Conservation (phyloP, 2,113 vertebrate genomes). For the Antechinus stuartii region DNA sequence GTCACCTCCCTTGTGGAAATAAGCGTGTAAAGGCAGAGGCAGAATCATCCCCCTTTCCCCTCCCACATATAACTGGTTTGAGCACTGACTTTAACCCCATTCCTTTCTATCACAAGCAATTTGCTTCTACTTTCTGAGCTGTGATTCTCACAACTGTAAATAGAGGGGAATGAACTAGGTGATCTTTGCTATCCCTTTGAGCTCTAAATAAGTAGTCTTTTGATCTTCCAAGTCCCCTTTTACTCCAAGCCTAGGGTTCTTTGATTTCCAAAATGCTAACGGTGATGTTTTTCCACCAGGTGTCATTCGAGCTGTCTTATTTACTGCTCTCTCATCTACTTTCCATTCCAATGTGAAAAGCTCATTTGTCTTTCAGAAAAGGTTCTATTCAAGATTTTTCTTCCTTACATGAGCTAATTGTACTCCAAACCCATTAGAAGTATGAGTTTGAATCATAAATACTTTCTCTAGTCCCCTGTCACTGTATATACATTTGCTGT, state of each 20-base stretch:
- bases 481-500: neutral
- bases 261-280: neutral
- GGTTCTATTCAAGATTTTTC: slow-evolving; percentile 22
- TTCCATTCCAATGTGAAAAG: slow-evolving; percentile 18
- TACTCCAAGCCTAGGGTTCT: neutral
- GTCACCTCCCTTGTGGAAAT: neutral
- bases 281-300: neutral
- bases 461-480: neutral
- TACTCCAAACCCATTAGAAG: slow-evolving; percentile 13
- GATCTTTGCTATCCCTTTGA: neutral
- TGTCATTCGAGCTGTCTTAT: neutral
- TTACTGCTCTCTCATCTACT: neutral
- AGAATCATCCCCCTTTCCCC: neutral
- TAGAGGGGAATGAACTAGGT: neutral
- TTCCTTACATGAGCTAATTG: neutral
- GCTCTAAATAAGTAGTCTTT: neutral
- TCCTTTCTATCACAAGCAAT: neutral
- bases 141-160: neutral
- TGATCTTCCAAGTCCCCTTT: neutral
- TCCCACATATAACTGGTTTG: neutral
- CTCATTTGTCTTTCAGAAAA: slow-evolving; percentile 26
- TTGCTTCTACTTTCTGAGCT: neutral
- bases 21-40: neutral
- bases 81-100: neutral
- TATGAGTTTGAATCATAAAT: neutral